phyloP scores from a whole-genome alignment of 1,140 invertebrate species.

The Ceratosolen solmsi region DNA sequence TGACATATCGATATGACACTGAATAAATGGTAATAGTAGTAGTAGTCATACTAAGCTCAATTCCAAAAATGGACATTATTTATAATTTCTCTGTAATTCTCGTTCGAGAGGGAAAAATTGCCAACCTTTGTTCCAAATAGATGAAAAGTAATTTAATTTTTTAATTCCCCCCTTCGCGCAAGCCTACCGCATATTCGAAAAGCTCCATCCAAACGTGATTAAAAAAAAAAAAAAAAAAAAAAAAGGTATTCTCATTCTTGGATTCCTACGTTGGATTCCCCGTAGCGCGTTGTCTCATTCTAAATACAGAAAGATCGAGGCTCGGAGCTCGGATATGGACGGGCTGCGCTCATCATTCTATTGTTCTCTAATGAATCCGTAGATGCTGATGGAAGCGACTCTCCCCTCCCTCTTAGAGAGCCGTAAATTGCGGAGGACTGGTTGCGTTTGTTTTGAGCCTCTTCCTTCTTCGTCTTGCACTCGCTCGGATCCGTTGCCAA shows the following conservation, averaged over 20 bases:
- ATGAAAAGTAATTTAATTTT: too few relatives aligned
- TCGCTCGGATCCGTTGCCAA: background rate
- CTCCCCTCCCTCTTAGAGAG: background rate
- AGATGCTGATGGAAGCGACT: conserved; percentile 70
- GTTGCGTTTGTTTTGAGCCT: conserved; percentile 58
- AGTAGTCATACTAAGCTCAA: too few relatives aligned
- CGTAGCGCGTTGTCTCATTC: conserved; percentile 54
- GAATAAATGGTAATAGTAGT: too few relatives aligned
- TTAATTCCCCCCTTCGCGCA: too few relatives aligned
- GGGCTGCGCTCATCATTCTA: conserved; percentile 66
- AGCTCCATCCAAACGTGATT: background rate
- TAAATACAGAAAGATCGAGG: conserved; percentile 34
- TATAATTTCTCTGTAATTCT: too few relatives aligned
- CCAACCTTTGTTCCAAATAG: too few relatives aligned
- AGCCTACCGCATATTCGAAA: background rate
- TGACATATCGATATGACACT: too few relatives aligned
- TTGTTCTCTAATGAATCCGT: conserved; percentile 74
- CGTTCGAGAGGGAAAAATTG: too few relatives aligned
- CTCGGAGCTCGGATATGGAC: background rate
- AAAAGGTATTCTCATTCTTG: background rate
- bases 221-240: conserved; percentile 11
- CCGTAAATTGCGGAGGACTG: conserved; percentile 55
- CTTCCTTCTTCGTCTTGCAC: conserved; percentile 49
- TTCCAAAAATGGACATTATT: too few relatives aligned
- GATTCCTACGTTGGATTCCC: conserved; percentile 48